Base-by-base conservation (phyloP, 2,888 invertebrate genomes). In the Xanthia icteritia region DNA sequence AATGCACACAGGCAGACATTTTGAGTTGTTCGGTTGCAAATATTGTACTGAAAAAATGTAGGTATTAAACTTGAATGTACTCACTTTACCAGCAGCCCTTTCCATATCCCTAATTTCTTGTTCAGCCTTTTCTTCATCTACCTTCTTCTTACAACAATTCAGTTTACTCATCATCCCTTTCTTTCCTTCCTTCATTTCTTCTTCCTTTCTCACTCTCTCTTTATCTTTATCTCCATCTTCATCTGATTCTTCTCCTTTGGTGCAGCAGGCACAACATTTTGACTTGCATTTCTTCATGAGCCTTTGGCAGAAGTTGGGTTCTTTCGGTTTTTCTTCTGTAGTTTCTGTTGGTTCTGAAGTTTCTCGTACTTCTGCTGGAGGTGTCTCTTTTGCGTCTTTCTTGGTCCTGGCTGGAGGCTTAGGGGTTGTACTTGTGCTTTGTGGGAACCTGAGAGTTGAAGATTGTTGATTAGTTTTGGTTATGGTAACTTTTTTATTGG, bases 251-350 rank as follows among this genome's bases (percentile, higher is more conserved):
- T 93, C 91, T 3, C 91, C 91, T 83, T 94, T 95, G 39, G 92
- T 89, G 81, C 96, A 97, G 84, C 96, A 96, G n/a, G 97, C 93
- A 82, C 97, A 97, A 83, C 97, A 96, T 84, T 94, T 95, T 13
- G 90, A 87, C 77, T 94, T 95, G 80, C 96, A 96, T 84, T 96
- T 96, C 5, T 94, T 94, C 89, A 96, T 92, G 13, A 96, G 89
- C 20, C 96, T 88, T 54, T 91, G 90, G 83, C 96, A 95, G 76
- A 96, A 93, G 90, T 95, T 96, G 0, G 93, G 93, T 63, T 90
- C 91, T 86, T 94, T 95, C 5, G 87, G 77, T 5, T 88, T 84
- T 3, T 90, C 86, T 27, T 86, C 88, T 36, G 77, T 36, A 23
- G 80, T 20, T 31, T 86, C 79, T 8, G 73, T 86, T 1, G 86